Percentiles rank a stretch among this genome's conserved stretches.
Conservation (phyloP, 2,888 invertebrate species). For the Leptinotarsa juncta region DNA sequence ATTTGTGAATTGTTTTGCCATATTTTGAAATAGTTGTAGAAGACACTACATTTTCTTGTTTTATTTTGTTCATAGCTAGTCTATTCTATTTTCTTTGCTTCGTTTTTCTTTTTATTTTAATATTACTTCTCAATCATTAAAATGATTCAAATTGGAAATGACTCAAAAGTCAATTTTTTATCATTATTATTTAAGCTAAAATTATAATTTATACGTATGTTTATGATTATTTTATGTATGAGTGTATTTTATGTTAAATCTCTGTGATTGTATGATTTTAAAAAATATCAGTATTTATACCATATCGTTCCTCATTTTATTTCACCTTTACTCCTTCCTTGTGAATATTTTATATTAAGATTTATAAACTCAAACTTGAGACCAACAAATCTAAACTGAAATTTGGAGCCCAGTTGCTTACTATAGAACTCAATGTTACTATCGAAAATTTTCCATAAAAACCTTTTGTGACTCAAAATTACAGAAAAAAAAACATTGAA, state of each 20-base stretch:
- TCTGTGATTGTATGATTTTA: constrained; percentile 62
- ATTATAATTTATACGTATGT: constrained; percentile 54
- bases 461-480: too few species aligned
- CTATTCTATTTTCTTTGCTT: constrained; percentile 49
- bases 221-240: constrained; percentile 53
- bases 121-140: constrained; percentile 55
- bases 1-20: constrained; percentile 62
- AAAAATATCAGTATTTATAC: constrained; percentile 60
- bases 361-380: too few species aligned
- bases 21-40: constrained; percentile 54
- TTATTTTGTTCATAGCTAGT: constrained; percentile 60
- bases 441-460: too few species aligned
- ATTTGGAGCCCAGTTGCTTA: too few species aligned
- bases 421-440: too few species aligned
- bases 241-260: constrained; percentile 63
- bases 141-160: constrained; percentile 53
- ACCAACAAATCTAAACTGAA: too few species aligned
- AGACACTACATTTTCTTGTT: constrained; percentile 41
- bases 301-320: constrained; percentile 24
- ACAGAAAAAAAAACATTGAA: too few species aligned
- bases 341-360: not conserved
- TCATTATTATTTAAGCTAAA: constrained; percentile 50
- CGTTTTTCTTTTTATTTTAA: constrained; percentile 48
- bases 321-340: not conserved
- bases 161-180: constrained; percentile 43